Base-by-base conservation (phyloP, 2,113 vertebrate genomes). In the Tonatia bakeri region DNA sequence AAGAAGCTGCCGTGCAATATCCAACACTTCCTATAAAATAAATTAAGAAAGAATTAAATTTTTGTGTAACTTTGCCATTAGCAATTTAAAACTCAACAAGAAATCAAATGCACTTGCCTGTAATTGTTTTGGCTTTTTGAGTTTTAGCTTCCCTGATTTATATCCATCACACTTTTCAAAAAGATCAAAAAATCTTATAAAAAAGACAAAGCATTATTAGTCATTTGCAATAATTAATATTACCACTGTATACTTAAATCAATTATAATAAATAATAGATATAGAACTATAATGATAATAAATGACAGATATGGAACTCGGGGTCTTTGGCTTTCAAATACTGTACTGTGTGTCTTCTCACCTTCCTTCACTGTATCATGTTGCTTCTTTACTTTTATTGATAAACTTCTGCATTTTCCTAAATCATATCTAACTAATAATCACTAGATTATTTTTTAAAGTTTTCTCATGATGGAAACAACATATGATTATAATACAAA, bases 101-200 rank as follows among this genome's bases (percentile, higher is more conserved):
- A 93, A 96, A 85, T 59, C 20, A 97, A 97, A 94, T 47, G 75
- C 50, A 98, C 98, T 98, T 98, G 97, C 99, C 98, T 99, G 99
- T 81, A 99, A 97, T 65, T 99, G 99, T 90, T 99, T 99, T 86
- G 99, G 99, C 92, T 99, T 99, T 97, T 99, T 99, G 81, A 99
- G 95, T 97, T 99, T 99, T 95, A 99, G 97, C 97, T 99, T 99
- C 95, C 99, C 99, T 97, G 98, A 99, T 98, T 99, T 99, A 97
- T 99, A 99, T 47, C 99, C 99, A 95, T 99, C 98, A 95, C 98
- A 99, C 97, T 99, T 99, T 98, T 99, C 99, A 98, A 99, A 99
- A 80, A 99, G 99, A 98, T 99, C 99, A 98, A 99, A 99, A 98
- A 99, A 99, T 94, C 99, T 99, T 97, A 76, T 75, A 96, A 94